Base-by-base conservation (phyloP, 2,888 invertebrate genomes). In the Synergus laeviventris region DNA sequence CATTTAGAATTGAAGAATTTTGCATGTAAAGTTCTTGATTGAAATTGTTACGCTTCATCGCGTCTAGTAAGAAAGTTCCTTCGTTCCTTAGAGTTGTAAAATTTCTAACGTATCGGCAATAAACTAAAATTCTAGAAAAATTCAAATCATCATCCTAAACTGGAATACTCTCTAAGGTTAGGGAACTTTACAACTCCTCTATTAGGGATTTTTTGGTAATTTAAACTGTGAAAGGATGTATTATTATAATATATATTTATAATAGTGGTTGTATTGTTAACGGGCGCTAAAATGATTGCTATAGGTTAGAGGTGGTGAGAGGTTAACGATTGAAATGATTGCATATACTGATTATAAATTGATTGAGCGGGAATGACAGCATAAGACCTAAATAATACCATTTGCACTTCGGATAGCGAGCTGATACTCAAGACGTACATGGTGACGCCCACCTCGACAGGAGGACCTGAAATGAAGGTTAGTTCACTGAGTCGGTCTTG, bases 341-440 rank as follows among this genome's bases (percentile, higher is more conserved):
- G 79, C 45, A 75, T 74, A 31, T 59, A 56, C 59, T 73, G 49
- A 62, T 54, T 74, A 42, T 21, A 77, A 77, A 36, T 70, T 70
- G 49, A 70, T 84, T 86, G 84, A 86, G 84, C 84, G 82, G 70
- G 81, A 82, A 85, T 86, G 85, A 87, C 84, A 86, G 87, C 84
- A 81, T 88, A 89, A 90, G 89, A 89, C 91, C 91, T 91, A 90
- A 89, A 84, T 91, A 91, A 92, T 94, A 95, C 95, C 95, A 95
- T 96, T 93, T 95, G 94, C 89, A 95, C 95, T 94, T 96, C 96
- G 91, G 95, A 95, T 90, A 96, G 94, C 88, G 95, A 95, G 92
- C 95, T 95, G 93, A 96, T 96, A 91, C 95, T 95, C 89, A 95
- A 94, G 92, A 96, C 95, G 93, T 95, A 95, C 94, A 96, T 95